Evolutionary conservation across 2,113 vertebrate genomes (phyloP), one percentile per base, ranked within the genome.

Genomic region (Platysteira castanea): DNA sequence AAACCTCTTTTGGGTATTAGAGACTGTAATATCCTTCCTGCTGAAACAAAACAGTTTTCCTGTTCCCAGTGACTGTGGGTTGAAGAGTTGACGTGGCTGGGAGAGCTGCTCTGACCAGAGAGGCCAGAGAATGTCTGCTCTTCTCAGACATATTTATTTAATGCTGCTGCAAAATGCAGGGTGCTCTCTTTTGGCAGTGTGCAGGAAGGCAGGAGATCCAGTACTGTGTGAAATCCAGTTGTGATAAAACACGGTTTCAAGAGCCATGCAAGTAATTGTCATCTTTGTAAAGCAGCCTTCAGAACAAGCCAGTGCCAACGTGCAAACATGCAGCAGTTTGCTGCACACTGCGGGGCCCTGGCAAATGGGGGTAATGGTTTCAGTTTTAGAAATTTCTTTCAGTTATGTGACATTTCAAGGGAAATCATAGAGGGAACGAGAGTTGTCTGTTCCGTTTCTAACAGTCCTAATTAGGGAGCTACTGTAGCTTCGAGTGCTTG

Each of bases 1-100:
- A 84, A 96, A 94, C 61, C 77, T 95, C 73, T 93, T 91, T 56
- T 37, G 60, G 76, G 73, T 42, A 53, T 85, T 83, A 67, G 86
- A 77, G 60, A 50, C 57, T 75, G 52, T 87, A 88, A 92, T 94
- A 90, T 80, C 56, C 63, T 85, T 50, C 63, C 78, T 83, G 67
- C 84, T 96, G 84, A 89, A 95, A 89, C 74, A 67, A 57, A 88
- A 60, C 30, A 78, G 30, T 87, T 94, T 90, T 59, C 53, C 42
- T 82, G 47, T 65, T 94, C 70, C 67, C 77, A 52, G 0, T 17
- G 1, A 2, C 39, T 56, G 52, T 52, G 56, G 10, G 31, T 57
- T 79, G 42, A 74, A 57, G 31, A 87, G 69, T 30, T 69, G 60
- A 74, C 1, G 11, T 33, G 61, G 24, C 61, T 91, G 44, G 14